Evolutionary conservation across 2,113 vertebrate species (phyloP).

Genomic region (Dipodomys merriami): DNA sequence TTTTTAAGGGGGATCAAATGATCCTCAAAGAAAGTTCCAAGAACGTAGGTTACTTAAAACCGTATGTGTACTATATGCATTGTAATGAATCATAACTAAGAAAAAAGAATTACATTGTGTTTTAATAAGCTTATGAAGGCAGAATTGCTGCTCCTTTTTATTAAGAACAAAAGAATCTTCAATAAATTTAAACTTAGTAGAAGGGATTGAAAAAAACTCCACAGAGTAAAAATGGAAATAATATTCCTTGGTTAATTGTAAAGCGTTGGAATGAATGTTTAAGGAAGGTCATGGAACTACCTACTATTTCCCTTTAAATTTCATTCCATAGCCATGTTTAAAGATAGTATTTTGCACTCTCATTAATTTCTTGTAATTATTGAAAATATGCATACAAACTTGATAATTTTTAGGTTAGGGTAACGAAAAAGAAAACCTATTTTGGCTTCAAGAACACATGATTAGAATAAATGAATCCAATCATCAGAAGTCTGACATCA

Average conservation of each 20-base stretch:
- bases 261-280: not conserved
- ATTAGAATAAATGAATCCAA: constrained; percentile 73
- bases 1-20: not conserved
- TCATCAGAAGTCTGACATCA: constrained; percentile 61
- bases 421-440: constrained; percentile 68
- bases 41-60: constrained; percentile 20
- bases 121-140: constrained; percentile 4
- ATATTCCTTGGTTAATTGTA: constrained; percentile 7
- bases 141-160: not conserved
- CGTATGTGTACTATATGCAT: not conserved
- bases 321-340: not conserved
- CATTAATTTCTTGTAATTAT: not conserved
- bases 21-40: constrained; percentile 27
- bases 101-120: not conserved
- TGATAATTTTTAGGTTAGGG: constrained; percentile 59
- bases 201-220: not conserved
- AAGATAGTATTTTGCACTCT: constrained; percentile 30
- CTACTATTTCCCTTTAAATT: not conserved
- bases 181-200: constrained; percentile 31
- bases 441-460: constrained; percentile 73
- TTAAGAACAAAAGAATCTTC: not conserved
- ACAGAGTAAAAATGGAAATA: not conserved
- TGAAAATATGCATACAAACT: constrained; percentile 67
- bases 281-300: not conserved
- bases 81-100: constrained; percentile 22